Evolutionary conservation across 2,797 vertebrate genomes (phyloP), one percentile per base, ranked within the genome.

Genomic region (Limnodromus scolopaceus): DNA sequence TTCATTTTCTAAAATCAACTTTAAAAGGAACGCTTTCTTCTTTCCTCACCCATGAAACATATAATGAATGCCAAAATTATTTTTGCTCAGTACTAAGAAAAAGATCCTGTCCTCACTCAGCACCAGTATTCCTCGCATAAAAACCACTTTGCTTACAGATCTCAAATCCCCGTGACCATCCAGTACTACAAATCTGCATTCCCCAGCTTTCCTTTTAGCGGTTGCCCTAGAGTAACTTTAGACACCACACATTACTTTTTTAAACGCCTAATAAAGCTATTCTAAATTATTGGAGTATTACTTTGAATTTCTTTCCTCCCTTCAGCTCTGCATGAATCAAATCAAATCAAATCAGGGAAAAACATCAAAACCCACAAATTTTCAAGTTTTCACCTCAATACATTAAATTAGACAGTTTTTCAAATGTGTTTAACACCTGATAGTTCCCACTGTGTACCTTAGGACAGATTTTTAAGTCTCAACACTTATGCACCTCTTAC

Each of bases 1-100:
- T 88, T 63, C 65, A 65, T 92, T 89, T 96, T 94, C 57, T 85
- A 84, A 92, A 94, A 87, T 88, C 94, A 93, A 85, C 79, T 84
- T 94, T 22, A 75, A 84, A 87, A 88, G 58, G 87, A 93, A 93
- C 79, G 58, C 12, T 85, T 85, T 68, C 86, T 94, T 78, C 71
- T 87, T 71, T 72, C 76, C 57, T 89, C 61, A 63, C 28, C 46
- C 89, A 71, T 16, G 54, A 93, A 93, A 94, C n/a, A 75, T 32
- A 55, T 20, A 91, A 93, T 16, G 24, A 89, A 90, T 75, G 82
- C 48, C 91, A 83, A 93, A 91, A 89, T 65, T 71, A 68, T 89
- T 91, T 94, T 87, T 92, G 39, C 34, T 91, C 92, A 78, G 36
- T 64, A 75, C 34, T 68, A 55, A 85, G 58, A 61, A 84, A 54